Evolutionary conservation across 2,113 vertebrate species (phyloP).

Genomic region (Pomatostomus ruficeps): DNA sequence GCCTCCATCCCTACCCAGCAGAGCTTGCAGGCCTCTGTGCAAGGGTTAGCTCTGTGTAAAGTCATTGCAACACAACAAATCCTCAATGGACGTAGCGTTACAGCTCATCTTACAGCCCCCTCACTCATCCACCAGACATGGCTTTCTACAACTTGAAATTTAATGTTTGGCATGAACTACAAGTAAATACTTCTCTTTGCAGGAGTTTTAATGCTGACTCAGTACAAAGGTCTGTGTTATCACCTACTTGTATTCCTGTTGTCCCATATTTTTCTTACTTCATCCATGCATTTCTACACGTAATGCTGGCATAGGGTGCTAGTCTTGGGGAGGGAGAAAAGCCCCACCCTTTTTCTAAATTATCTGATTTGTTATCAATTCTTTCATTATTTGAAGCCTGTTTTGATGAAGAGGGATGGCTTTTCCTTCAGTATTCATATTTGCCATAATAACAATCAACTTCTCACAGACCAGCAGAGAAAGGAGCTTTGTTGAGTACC

Average conservation of each 20-base stretch:
- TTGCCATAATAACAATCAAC: background rate
- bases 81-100: accelerated
- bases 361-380: background rate
- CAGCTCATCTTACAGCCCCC: background rate
- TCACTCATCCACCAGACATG: accelerated
- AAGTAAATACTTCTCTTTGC: background rate
- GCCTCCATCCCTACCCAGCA: background rate
- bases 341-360: background rate
- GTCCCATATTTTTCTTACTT: background rate
- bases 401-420: background rate
- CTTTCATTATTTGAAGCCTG: background rate
- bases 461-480: background rate
- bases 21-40: background rate
- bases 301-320: background rate
- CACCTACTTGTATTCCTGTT: accelerated
- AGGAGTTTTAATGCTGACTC: background rate
- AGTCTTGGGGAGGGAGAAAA: background rate
- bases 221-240: background rate
- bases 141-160: background rate
- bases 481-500: background rate
- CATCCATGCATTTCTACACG: accelerated
- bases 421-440: background rate
- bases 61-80: background rate
- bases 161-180: background rate
- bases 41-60: background rate